Conservation (phyloP, 2,888 invertebrate species). For the Brachypterus glaber region DNA sequence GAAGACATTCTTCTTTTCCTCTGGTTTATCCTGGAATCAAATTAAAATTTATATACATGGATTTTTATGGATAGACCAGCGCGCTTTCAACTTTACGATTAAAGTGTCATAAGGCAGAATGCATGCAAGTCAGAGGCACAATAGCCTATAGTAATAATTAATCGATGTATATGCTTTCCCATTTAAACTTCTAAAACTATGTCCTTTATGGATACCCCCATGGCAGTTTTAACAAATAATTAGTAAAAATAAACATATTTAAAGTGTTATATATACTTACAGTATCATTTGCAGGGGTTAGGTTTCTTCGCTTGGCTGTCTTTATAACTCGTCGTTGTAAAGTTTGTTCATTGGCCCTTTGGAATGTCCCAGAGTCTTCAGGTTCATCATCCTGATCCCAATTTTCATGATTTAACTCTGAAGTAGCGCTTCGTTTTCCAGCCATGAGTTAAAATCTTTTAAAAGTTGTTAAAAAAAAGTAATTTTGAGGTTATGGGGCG, state of each 20-base stretch:
- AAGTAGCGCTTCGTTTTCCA: constrained; percentile 62
- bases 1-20: constrained; percentile 52
- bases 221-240: no score
- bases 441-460: constrained; percentile 54
- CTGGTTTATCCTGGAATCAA: constrained; percentile 29
- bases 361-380: constrained; percentile 68
- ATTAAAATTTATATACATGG: no score
- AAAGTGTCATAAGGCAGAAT: no score
- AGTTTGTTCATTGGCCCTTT: constrained; percentile 56
- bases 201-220: no score
- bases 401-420: constrained; percentile 72
- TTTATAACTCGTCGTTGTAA: constrained; percentile 68
- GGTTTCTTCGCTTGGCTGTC: constrained; percentile 61
- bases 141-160: no score
- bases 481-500: constrained; percentile 3
- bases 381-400: constrained; percentile 72
- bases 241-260: no score
- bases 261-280: constrained; percentile 8
- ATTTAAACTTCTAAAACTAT: no score
- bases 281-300: constrained; percentile 26
- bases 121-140: no score
- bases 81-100: no score
- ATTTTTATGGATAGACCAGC: no score
- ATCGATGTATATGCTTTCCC: no score
- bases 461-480: no score